These are phyloP conservation scores for Hirundo rustica DNA, from an alignment of 2,797 vertebrate genomes.

Conservation along the genomic window DNA sequence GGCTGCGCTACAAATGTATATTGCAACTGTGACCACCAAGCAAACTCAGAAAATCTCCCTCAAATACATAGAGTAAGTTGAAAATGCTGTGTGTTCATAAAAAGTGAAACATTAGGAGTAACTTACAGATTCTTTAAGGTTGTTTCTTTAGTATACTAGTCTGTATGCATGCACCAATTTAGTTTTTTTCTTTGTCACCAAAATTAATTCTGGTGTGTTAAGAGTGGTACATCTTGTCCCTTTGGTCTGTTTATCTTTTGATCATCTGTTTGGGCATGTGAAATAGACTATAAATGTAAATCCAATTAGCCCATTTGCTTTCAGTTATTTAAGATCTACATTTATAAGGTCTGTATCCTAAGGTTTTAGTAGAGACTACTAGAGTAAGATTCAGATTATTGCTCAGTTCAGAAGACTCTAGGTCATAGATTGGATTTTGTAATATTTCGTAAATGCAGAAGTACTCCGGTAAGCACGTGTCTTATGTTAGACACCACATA, in stretches of 20 bases:
- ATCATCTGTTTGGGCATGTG: not conserved
- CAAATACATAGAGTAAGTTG: constrained; percentile 98
- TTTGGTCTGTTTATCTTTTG: not conserved
- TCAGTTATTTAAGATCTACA: not conserved
- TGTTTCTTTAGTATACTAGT: not conserved
- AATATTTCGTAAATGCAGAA: not conserved
- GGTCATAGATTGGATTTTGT: not conserved
- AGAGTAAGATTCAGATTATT: not conserved
- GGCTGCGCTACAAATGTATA: constrained; percentile 97
- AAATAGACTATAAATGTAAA: not conserved
- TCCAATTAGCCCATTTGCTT: not conserved
- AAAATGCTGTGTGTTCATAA: not conserved
- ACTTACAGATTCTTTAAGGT: not conserved
- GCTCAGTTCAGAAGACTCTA: not conserved
- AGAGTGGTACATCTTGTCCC: not conserved
- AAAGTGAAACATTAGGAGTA: not conserved
- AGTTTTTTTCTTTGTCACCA: not conserved
- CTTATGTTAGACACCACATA: not conserved
- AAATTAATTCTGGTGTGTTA: not conserved
- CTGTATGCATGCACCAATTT: not conserved
- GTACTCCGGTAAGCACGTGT: not conserved
- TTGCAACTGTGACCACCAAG: constrained; percentile 95
- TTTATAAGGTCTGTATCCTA: not conserved
- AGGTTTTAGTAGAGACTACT: not conserved
- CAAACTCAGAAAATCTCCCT: constrained; percentile 98